Percentiles rank a stretch among this genome's conserved stretches.
These are phyloP conservation scores for Parascotia fuliginaria DNA, from an alignment of 2,888 invertebrate genomes.

Conservation along the genomic window DNA sequence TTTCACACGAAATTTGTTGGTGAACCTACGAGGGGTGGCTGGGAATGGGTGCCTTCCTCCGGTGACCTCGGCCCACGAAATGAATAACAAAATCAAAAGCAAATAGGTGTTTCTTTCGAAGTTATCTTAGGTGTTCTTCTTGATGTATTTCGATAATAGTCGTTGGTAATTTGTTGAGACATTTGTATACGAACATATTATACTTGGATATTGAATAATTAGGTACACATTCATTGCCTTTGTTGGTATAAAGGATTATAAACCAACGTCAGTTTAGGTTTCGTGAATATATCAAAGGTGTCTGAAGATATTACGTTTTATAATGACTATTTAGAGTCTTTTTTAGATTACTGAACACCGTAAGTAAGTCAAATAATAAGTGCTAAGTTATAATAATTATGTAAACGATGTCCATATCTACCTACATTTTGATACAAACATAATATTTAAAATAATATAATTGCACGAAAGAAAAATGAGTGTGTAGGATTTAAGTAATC, in stretches of 20 bases:
- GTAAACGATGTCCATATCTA: no score
- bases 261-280: not conserved
- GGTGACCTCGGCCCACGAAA: slow-evolving; percentile 51
- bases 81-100: slow-evolving; percentile 71
- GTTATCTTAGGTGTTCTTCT: slow-evolving; percentile 43
- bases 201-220: slow-evolving; percentile 1
- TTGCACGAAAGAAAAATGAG: no score
- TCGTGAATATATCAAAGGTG: not conserved
- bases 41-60: slow-evolving; percentile 34
- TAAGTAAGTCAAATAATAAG: no score
- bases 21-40: slow-evolving; percentile 40
- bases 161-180: slow-evolving; percentile 11
- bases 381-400: no score
- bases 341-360: no score
- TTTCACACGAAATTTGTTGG: slow-evolving; percentile 48
- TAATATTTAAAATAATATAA: no score
- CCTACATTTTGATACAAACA: no score
- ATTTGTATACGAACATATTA: not conserved
- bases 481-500: no score
- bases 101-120: slow-evolving; percentile 50
- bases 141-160: slow-evolving; percentile 20
- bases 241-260: no score
- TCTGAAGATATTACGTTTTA: no score
- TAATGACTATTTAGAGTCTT: no score
- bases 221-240: not conserved